Evolutionary conservation across 2,888 invertebrate species (phyloP).

Genomic region (Campaea margaritaria): DNA sequence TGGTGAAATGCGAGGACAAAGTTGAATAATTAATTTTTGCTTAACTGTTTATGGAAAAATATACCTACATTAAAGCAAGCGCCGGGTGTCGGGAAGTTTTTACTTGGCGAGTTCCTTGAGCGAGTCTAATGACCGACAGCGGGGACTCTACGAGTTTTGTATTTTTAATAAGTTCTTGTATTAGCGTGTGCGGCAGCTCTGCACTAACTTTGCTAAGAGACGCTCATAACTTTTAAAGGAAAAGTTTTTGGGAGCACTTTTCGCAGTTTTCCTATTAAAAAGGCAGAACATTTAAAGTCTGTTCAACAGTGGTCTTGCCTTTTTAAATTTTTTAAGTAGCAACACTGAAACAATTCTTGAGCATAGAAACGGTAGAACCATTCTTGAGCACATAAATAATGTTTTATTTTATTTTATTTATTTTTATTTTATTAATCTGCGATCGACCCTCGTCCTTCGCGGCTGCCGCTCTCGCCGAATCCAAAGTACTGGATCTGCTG

Average conservation of each 20-base stretch:
- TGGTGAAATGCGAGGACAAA: constrained; percentile 48
- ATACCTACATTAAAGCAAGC: constrained; percentile 50
- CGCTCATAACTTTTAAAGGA: constrained; percentile 32
- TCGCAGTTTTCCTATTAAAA: constrained; percentile 14
- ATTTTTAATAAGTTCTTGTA: constrained; percentile 69
- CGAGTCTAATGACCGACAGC: constrained; percentile 61
- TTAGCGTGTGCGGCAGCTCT: constrained; percentile 54
- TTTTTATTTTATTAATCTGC: no score
- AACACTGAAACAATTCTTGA: no score
- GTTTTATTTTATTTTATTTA: no score
- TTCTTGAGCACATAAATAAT: not conserved
- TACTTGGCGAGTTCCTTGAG: constrained; percentile 39
- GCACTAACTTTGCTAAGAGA: constrained; percentile 39
- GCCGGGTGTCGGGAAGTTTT: constrained; percentile 56
- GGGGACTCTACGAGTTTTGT: constrained; percentile 59
- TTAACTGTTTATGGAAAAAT: constrained; percentile 55
- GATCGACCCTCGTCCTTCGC: no score
- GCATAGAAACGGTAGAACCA: constrained; percentile 1
- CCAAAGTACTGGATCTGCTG: no score
- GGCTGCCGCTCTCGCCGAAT: no score
- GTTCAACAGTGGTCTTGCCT: not conserved
- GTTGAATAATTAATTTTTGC: constrained; percentile 56
- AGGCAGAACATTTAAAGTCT: constrained; percentile 14
- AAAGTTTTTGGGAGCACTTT: constrained; percentile 26
- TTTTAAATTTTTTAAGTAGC: constrained; percentile 7